phyloP scores from a whole-genome alignment of 1,140 invertebrate species.

The Drosophila nigrodunni region DNA sequence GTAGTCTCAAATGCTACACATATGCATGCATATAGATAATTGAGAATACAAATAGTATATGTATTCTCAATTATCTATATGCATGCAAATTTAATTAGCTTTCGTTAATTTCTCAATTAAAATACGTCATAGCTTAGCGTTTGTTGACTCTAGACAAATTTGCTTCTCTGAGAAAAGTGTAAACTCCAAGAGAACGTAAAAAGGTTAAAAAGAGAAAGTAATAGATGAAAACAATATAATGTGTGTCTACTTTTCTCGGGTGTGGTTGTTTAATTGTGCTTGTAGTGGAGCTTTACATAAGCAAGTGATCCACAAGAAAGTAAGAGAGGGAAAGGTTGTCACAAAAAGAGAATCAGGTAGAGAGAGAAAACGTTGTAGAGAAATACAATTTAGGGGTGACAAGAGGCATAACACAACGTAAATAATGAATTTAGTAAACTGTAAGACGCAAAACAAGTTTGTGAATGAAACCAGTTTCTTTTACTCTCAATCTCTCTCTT shows the following conservation, averaged over 20 bases:
- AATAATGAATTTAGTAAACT: background rate
- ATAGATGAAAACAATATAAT: background rate
- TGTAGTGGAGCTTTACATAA: conserved; percentile 17
- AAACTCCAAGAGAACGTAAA: background rate
- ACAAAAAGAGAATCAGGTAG: background rate
- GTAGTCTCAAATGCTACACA: conserved; percentile 53
- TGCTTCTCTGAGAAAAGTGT: conserved; percentile 8
- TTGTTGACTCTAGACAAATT: conserved; percentile 54
- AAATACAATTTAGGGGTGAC: conserved; percentile 4
- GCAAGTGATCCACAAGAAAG: conserved; percentile 10
- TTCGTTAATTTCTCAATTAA: conserved; percentile 46
- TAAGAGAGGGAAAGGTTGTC: background rate
- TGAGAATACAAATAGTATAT: background rate
- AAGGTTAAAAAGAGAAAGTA: background rate
- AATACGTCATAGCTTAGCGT: conserved; percentile 50
- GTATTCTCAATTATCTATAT: background rate
- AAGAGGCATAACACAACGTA: background rate
- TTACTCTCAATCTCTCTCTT: background rate
- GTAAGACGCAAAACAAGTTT: conserved; percentile 20
- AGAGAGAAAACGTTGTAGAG: background rate
- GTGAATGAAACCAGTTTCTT: conserved; percentile 25
- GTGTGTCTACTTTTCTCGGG: conserved; percentile 2
- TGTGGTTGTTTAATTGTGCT: conserved; percentile 21
- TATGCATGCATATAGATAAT: too few relatives aligned
- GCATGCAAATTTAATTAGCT: conserved; percentile 13